Evolutionary conservation across 2,888 invertebrate species (phyloP).

Genomic region (Patella caerulea): DNA sequence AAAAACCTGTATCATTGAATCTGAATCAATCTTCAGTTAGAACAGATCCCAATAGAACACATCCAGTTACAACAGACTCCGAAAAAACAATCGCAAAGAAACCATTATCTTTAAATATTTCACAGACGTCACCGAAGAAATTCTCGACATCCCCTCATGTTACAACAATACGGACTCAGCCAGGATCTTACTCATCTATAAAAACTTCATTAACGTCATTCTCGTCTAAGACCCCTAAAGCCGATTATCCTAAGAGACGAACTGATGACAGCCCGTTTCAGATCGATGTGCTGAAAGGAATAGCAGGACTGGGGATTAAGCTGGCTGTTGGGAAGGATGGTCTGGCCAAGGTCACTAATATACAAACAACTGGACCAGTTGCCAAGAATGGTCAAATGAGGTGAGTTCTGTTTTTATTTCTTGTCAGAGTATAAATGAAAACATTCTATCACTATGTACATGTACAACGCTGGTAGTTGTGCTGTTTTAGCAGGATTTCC

Average conservation of each 20-base stretch:
- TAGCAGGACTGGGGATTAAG: slow-evolving; percentile 66
- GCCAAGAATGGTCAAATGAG: slow-evolving; percentile 62
- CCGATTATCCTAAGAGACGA: slow-evolving; percentile 48
- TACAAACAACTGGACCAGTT: slow-evolving; percentile 61
- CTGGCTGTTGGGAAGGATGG: slow-evolving; percentile 55
- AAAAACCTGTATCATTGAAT: neutral
- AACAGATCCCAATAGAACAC: neutral
- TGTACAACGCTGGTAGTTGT: no score
- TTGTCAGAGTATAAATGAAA: neutral
- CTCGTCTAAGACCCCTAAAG: slow-evolving; percentile 28
- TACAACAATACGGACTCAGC: neutral
- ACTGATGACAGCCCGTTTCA: slow-evolving; percentile 61
- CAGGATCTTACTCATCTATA: neutral
- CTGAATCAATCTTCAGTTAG: neutral
- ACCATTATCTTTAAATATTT: neutral
- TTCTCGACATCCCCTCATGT: neutral
- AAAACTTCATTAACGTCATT: slow-evolving; percentile 4
- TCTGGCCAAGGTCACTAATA: slow-evolving; percentile 53
- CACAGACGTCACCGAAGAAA: neutral
- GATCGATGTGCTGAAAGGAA: slow-evolving; percentile 65
- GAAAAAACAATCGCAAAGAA: neutral
- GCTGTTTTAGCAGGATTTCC: no score
- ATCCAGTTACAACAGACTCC: neutral
- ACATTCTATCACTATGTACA: no score
- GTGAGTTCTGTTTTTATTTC: slow-evolving; percentile 43